These are phyloP conservation scores for Brachyrhaphis roseni DNA, from an alignment of 2,797 vertebrate species.

Conservation along the genomic window DNA sequence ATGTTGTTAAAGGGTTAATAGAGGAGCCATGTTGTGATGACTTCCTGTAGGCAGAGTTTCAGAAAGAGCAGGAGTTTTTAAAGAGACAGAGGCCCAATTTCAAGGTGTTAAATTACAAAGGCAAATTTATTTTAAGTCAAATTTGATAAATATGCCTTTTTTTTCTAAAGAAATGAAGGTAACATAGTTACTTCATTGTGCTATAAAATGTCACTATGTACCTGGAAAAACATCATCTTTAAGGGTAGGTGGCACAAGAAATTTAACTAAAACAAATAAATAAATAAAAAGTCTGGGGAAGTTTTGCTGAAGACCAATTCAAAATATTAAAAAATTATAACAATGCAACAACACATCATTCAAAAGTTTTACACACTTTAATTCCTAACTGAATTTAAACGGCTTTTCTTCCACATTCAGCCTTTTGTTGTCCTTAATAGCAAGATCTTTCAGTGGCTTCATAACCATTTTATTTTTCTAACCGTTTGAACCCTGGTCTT, in stretches of 20 bases:
- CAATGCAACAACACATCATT: background rate
- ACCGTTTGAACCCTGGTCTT: conserved; percentile 13
- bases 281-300: background rate
- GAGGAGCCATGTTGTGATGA: no score
- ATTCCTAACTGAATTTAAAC: background rate
- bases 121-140: no score
- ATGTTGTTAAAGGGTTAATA: no score
- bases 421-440: background rate
- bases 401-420: background rate
- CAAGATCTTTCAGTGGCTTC: background rate
- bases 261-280: no score
- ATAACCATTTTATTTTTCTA: conserved; percentile 5
- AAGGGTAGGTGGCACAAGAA: background rate
- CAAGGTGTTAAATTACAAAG: no score
- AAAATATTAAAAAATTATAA: background rate
- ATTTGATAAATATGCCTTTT: no score
- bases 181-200: no score
- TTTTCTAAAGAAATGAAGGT: no score
- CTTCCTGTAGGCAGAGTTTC: no score
- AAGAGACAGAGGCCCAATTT: no score
- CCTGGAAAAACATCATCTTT: background rate
- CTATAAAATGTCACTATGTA: no score
- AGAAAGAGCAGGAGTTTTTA: no score
- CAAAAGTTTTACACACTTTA: background rate
- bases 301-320: background rate